These are phyloP conservation scores for Psittacus erithacus DNA, from an alignment of 2,113 vertebrate species.

Conservation along the genomic window DNA sequence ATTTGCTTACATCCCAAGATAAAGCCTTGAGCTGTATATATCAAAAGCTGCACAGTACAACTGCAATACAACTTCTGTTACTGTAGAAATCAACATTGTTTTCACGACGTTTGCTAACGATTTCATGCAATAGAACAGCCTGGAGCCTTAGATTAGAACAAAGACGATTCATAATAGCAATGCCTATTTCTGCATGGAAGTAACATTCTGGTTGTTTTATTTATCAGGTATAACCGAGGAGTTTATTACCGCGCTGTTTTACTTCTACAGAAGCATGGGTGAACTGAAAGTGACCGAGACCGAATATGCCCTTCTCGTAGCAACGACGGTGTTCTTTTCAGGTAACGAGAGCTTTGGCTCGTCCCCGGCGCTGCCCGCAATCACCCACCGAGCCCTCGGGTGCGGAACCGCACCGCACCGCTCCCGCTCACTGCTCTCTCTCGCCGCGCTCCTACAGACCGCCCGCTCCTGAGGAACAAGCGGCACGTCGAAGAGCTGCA, in stretches of 20 bases:
- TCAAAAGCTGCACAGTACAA: neutral
- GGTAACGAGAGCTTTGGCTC: constrained; percentile 68
- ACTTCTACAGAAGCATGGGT: constrained; percentile 93
- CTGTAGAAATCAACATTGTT: neutral
- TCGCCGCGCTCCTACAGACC: constrained; percentile 73
- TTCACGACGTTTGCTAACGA: neutral
- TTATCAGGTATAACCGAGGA: constrained; percentile 84
- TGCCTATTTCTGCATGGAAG: neutral
- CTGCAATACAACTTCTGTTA: too few relatives aligned
- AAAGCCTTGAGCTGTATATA: neutral
- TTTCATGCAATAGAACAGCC: neutral
- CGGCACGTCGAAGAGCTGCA: constrained; percentile 87
- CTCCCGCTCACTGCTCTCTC: neutral
- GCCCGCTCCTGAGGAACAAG: constrained; percentile 81
- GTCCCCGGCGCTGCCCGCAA: neutral
- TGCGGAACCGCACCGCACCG: neutral
- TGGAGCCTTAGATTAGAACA: neutral
- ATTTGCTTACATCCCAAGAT: fast-evolving
- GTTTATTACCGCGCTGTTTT: constrained; percentile 83
- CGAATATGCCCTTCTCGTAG: constrained; percentile 90
- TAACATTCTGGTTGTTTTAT: neutral
- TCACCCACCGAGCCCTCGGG: neutral
- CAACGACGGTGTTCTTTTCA: constrained; percentile 90
- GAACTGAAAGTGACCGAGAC: constrained; percentile 84
- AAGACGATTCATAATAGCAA: neutral